Evolutionary conservation across 1,140 invertebrate species (phyloP).

Genomic region (Bombus waltoni): DNA sequence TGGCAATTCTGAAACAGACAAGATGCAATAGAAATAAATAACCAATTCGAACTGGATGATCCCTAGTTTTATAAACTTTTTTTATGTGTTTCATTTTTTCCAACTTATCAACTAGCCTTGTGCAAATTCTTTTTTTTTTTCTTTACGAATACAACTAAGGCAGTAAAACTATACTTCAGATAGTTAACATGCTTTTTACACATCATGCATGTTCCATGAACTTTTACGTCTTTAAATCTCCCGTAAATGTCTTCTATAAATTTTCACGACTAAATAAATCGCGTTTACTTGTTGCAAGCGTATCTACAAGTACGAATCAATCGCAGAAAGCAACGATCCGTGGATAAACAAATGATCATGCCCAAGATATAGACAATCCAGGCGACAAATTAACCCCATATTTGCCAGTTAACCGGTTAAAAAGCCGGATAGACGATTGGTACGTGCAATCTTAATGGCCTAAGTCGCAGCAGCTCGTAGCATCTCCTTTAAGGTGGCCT

Average conservation of each 20-base stretch:
- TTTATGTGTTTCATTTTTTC: neutral
- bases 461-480: neutral
- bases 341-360: neutral
- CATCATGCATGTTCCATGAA: too few relatives aligned
- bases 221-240: too few relatives aligned
- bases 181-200: too few relatives aligned
- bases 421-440: neutral
- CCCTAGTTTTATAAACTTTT: neutral
- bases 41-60: neutral
- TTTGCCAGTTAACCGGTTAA: neutral
- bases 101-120: too few relatives aligned
- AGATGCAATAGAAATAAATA: slow-evolving; percentile 48
- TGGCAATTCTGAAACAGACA: slow-evolving; percentile 87
- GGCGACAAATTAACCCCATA: neutral
- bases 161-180: too few relatives aligned
- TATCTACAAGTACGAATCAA: too few relatives aligned
- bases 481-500: slow-evolving; percentile 69
- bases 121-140: too few relatives aligned
- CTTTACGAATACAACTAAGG: too few relatives aligned
- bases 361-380: neutral
- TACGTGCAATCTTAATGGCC: neutral
- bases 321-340: neutral
- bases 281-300: too few relatives aligned
- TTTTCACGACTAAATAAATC: too few relatives aligned
- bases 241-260: too few relatives aligned